These are phyloP conservation scores for Kuschelorhynchus macadamiae DNA, from an alignment of 2,888 invertebrate genomes.

Conservation along the genomic window DNA sequence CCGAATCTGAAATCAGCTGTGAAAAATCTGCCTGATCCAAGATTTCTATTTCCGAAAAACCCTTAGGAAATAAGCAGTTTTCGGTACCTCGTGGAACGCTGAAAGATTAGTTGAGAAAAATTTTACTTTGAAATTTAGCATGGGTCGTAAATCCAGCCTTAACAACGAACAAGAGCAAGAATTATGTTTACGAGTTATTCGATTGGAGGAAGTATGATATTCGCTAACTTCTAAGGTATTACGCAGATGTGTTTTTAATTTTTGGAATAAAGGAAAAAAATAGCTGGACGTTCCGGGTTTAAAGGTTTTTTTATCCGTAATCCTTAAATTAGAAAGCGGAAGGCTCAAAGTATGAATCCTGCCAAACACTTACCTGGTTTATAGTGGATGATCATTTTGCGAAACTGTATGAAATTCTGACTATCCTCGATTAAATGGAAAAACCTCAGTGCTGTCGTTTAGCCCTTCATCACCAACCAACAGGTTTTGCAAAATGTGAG, in stretches of 20 bases:
- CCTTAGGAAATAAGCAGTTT: no score
- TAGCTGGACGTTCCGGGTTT: background rate
- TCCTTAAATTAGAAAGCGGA: constrained; percentile 11
- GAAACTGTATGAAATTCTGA: constrained; percentile 18
- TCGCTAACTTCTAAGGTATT: no score
- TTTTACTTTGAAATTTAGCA: background rate
- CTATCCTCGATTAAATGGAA: constrained; percentile 9
- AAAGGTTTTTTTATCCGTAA: no score
- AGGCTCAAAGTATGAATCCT: constrained; percentile 14
- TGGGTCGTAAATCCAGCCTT: background rate
- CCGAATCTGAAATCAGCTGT: no score
- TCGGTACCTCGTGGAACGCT: background rate
- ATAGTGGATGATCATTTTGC: constrained; percentile 15
- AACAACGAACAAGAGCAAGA: background rate
- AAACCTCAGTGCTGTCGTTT: constrained; percentile 13
- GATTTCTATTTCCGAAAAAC: no score
- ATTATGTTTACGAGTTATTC: constrained; percentile 1
- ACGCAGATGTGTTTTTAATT: no score
- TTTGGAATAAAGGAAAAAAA: background rate
- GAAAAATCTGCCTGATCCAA: no score
- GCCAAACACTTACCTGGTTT: background rate
- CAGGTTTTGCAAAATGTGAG: constrained; percentile 15
- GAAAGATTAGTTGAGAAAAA: background rate
- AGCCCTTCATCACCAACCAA: constrained; percentile 17
- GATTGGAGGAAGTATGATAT: no score